These are phyloP conservation scores for Megaptera novaeangliae DNA, from an alignment of 2,113 vertebrate genomes.

Conservation along the genomic window DNA sequence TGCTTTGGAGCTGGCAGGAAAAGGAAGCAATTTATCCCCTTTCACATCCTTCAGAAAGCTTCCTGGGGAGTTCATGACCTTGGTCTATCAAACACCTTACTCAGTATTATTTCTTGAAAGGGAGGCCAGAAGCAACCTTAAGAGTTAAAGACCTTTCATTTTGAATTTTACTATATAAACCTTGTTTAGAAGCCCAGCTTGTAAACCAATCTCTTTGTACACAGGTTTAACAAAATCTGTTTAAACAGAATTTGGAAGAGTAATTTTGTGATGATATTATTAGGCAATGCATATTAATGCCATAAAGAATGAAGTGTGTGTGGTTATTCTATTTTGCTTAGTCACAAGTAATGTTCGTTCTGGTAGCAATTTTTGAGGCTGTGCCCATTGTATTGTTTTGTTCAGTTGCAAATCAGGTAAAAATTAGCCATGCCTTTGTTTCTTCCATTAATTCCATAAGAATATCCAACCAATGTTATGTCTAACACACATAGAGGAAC, in stretches of 20 bases:
- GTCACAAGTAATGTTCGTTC: background rate
- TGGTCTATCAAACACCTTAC: slow-evolving; percentile 51
- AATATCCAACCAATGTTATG: background rate
- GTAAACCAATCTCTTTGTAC: background rate
- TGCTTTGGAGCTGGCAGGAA: slow-evolving; percentile 58
- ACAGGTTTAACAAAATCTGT: background rate
- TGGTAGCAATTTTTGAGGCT: background rate
- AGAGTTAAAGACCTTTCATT: background rate
- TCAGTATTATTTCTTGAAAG: slow-evolving; percentile 32
- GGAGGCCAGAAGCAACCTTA: background rate
- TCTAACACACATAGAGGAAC: background rate
- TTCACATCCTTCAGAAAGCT: slow-evolving; percentile 62
- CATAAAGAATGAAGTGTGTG: background rate
- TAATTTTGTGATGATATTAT: background rate
- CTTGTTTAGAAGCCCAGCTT: background rate
- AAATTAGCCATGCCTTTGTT: background rate
- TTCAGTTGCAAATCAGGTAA: background rate
- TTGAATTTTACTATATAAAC: slow-evolving; percentile 11
- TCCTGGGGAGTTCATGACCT: slow-evolving; percentile 70
- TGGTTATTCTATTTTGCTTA: background rate
- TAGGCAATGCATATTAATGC: background rate
- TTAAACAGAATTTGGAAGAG: background rate
- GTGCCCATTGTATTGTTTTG: background rate
- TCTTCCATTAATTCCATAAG: background rate
- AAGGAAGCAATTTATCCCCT: slow-evolving; percentile 69